phyloP scores from a whole-genome alignment of 2,797 vertebrate genomes.

The Chaunax sp. region DNA sequence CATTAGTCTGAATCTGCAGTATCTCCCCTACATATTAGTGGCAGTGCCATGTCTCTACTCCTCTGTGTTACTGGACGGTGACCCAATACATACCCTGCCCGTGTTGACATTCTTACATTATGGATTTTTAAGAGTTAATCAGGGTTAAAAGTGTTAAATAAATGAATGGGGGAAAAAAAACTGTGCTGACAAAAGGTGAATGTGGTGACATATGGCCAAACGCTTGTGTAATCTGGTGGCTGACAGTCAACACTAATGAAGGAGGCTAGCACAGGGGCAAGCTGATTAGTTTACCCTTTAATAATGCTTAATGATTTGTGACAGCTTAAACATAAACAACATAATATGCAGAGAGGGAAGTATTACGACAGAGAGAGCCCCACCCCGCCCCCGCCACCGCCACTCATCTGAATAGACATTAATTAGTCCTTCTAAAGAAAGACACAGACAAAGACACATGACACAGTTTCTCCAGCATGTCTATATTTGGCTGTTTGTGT shows the following conservation, averaged over 20 bases:
- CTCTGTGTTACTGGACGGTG: no score
- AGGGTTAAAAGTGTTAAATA: no score
- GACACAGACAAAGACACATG: constrained; percentile 13
- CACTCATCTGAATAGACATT: constrained; percentile 16
- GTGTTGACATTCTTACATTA: no score
- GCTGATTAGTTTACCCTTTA: constrained; percentile 24
- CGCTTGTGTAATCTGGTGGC: constrained; percentile 64
- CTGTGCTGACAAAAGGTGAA: no score
- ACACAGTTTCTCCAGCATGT: not conserved
- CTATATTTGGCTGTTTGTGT: constrained; percentile 26
- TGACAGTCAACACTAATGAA: constrained; percentile 54
- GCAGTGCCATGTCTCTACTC: no score
- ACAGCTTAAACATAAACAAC: constrained; percentile 43
- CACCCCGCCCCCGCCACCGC: no score
- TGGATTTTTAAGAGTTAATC: no score
- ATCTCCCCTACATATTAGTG: no score
- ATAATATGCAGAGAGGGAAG: constrained; percentile 1
- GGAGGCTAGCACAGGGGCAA: constrained; percentile 13
- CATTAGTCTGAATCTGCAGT: no score
- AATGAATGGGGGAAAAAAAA: no score
- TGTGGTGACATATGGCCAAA: not conserved
- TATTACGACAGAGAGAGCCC: constrained; percentile 1
- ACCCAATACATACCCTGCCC: no score
- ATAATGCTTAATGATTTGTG: constrained; percentile 38
- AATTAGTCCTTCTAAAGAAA: constrained; percentile 20